A percentile compares a stretch with the other conserved stretches of the same genome.
Conservation (phyloP, 2,113 vertebrate species). For the Oncorhynchus tshawytscha region DNA sequence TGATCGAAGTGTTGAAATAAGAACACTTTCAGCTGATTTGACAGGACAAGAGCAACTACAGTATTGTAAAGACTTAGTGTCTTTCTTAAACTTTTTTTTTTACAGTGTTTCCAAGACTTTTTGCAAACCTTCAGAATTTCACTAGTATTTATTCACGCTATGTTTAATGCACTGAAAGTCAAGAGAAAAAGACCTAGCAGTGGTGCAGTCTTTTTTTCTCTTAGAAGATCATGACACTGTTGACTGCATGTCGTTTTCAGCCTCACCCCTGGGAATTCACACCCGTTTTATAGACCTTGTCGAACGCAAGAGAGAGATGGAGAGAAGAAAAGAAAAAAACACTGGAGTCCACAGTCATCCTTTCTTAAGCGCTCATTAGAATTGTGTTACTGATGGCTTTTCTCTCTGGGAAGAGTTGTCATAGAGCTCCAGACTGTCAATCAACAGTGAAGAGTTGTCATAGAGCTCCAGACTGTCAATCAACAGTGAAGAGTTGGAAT, state of each 20-base stretch:
- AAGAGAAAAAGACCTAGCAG: background rate
- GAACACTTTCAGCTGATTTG: background rate
- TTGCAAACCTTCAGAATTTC: no score
- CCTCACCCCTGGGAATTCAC: slow-evolving; percentile 52
- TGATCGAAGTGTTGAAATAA: background rate
- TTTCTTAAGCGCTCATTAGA: slow-evolving; percentile 58
- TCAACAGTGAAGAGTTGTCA: slow-evolving; percentile 18
- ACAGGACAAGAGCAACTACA: no score
- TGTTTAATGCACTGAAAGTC: slow-evolving; percentile 31
- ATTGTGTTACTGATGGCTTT: slow-evolving; percentile 49
- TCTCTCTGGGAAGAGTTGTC: slow-evolving; percentile 49
- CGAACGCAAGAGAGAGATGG: slow-evolving; percentile 28
- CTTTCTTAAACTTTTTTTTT: no score
- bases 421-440: slow-evolving; percentile 23
- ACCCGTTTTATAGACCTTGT: slow-evolving; percentile 52
- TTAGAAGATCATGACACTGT: slow-evolving; percentile 32
- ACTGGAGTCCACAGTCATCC: slow-evolving; percentile 31
- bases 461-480: slow-evolving; percentile 34
- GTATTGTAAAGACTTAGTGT: no score
- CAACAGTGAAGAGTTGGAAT: slow-evolving; percentile 44
- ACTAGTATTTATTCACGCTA: slow-evolving; percentile 28
- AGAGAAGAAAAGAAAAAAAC: background rate
- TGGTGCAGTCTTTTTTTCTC: slow-evolving; percentile 11
- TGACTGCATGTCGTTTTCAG: slow-evolving; percentile 55
- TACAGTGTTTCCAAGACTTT: background rate